A percentile compares a stretch with the other conserved stretches of the same genome.
Evolutionary conservation across 92 coral and sea anemone genomes (phyloP).

Genomic region (Blastomussa wellsi): DNA sequence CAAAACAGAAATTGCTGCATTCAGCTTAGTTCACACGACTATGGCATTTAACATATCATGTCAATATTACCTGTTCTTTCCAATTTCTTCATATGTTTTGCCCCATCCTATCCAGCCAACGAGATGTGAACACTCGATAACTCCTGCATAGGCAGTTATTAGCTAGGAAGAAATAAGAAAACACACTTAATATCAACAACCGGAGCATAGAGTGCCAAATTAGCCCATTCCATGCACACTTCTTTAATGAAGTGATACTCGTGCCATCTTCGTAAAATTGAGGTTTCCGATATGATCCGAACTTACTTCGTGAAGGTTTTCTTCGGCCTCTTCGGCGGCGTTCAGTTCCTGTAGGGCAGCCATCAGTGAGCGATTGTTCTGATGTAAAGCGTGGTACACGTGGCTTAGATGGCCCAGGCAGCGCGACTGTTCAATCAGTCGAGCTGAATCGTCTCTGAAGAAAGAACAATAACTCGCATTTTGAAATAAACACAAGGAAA

Average conservation of each 20-base stretch:
- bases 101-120: slow-evolving; percentile 89
- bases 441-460: slow-evolving; percentile 75
- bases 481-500: too few relatives aligned
- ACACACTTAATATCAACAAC: neutral
- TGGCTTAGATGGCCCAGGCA: slow-evolving; percentile 91
- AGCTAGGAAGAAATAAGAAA: slow-evolving; percentile 43
- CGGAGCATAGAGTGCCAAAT: neutral
- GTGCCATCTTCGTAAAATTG: neutral
- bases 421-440: slow-evolving; percentile 88
- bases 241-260: neutral
- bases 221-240: neutral
- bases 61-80: slow-evolving; percentile 73
- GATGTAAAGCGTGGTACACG: slow-evolving; percentile 88
- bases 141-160: slow-evolving; percentile 92
- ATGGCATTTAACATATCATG: neutral
- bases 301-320: slow-evolving; percentile 87
- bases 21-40: neutral
- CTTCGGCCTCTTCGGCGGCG: slow-evolving; percentile 95
- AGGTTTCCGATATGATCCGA: neutral
- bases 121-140: slow-evolving; percentile 86
- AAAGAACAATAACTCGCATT: neutral
- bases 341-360: slow-evolving; percentile 92
- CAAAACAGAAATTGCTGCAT: too few relatives aligned
- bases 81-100: slow-evolving; percentile 76
- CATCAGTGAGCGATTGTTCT: slow-evolving; percentile 85